These are phyloP conservation scores for Lota lota DNA, from an alignment of 2,113 vertebrate species.

Conservation along the genomic window DNA sequence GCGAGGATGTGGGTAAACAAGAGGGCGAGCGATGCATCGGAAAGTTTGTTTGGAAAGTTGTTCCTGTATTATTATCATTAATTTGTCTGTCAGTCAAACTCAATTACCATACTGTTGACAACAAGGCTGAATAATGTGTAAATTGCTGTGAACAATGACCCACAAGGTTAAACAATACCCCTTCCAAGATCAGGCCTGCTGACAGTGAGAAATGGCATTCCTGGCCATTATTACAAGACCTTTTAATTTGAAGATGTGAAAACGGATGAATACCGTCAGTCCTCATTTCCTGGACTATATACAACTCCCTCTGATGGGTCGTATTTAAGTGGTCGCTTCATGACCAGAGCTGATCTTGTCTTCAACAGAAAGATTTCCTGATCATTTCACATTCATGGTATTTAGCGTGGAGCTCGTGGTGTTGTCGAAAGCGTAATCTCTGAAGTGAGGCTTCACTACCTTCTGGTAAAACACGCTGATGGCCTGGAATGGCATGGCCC, in stretches of 20 bases:
- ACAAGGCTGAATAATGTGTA: neutral
- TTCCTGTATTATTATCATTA: too few species aligned
- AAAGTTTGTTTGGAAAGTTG: too few species aligned
- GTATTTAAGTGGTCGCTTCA: conserved; percentile 24
- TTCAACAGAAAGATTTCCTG: too few species aligned
- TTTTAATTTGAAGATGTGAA: neutral
- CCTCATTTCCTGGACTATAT: neutral
- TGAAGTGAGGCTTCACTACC: neutral
- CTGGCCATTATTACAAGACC: neutral
- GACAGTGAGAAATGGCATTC: conserved; percentile 12
- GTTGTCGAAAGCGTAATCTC: neutral
- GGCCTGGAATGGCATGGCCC: neutral
- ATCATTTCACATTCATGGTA: neutral
- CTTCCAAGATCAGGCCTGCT: conserved; percentile 7
- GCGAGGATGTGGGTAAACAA: too few species aligned
- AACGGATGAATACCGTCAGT: neutral
- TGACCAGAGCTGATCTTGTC: neutral
- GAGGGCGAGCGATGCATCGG: too few species aligned
- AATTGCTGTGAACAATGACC: too few species aligned
- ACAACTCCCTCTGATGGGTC: neutral
- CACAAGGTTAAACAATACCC: neutral
- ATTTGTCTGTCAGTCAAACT: neutral
- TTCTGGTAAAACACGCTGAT: neutral
- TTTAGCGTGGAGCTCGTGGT: neutral
- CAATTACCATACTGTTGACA: conserved; percentile 1